A percentile compares a stretch with the other conserved stretches of the same genome.
Conservation (phyloP, 2,888 invertebrate genomes). For the Iphiclides podalirius region DNA sequence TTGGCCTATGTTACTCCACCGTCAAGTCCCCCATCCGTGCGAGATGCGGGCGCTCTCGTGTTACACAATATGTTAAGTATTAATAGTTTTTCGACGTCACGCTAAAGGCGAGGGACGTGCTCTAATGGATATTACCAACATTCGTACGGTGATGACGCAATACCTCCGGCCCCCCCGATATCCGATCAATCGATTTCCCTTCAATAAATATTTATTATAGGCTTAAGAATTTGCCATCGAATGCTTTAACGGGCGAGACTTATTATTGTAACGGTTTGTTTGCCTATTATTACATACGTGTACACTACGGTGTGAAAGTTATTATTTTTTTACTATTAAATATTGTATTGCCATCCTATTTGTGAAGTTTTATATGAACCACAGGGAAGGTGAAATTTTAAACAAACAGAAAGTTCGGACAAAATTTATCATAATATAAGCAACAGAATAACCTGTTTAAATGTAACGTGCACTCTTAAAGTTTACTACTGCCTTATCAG, state of each 20-base stretch:
- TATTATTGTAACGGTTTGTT: too few species aligned
- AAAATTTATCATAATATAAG: too few species aligned
- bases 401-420: too few species aligned
- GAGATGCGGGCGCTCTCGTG: constrained; percentile 13
- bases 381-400: too few species aligned
- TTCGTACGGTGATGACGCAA: constrained; percentile 53
- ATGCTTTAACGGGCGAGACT: constrained; percentile 4
- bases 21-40: constrained; percentile 9
- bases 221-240: constrained; percentile 1
- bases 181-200: constrained; percentile 10
- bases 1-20: constrained; percentile 12
- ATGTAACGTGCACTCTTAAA: too few species aligned
- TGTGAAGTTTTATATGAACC: too few species aligned
- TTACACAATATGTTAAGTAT: constrained; percentile 40
- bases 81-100: constrained; percentile 40
- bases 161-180: constrained; percentile 33
- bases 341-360: too few species aligned
- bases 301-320: too few species aligned
- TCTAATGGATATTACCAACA: constrained; percentile 56
- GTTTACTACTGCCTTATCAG: too few species aligned
- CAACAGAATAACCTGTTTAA: too few species aligned
- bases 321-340: too few species aligned
- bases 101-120: constrained; percentile 31
- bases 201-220: constrained; percentile 2
- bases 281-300: too few species aligned